Conservation (phyloP, 2,888 invertebrate species). For the Drosophila cracens region DNA sequence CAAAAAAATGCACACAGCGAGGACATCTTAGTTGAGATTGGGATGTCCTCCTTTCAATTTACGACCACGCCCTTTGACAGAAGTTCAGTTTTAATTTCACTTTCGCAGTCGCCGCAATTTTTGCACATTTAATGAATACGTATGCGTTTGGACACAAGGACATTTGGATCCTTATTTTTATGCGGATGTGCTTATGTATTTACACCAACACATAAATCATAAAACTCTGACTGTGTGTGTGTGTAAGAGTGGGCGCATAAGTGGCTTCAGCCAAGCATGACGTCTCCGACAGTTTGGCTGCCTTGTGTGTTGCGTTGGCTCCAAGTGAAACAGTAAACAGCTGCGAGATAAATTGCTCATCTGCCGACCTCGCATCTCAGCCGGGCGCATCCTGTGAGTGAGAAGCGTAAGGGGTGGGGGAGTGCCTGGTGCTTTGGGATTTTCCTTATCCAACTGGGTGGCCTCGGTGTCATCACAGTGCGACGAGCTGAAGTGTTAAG, state of each 20-base stretch:
- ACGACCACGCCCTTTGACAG: constrained; percentile 57
- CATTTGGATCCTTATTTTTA: constrained; percentile 46
- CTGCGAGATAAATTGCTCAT: constrained; percentile 81
- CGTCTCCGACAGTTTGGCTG: constrained; percentile 21
- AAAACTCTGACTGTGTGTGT: constrained; percentile 10
- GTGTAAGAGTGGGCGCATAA: constrained; percentile 62
- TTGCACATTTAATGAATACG: constrained; percentile 71
- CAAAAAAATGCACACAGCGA: constrained; percentile 67
- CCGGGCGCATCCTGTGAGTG: constrained; percentile 3
- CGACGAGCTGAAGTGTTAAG: constrained; percentile 77
- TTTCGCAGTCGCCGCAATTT: constrained; percentile 47
- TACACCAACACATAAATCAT: constrained; percentile 73
- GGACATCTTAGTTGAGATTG: constrained; percentile 16
- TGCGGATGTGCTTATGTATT: constrained; percentile 75
- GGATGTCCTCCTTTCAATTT: constrained; percentile 63
- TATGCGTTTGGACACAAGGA: constrained; percentile 60
- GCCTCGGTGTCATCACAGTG: constrained; percentile 59
- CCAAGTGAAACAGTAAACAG: constrained; percentile 78
- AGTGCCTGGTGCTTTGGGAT: constrained; percentile 11
- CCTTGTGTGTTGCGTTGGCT: constrained; percentile 8
- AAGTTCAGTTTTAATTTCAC: constrained; percentile 76
- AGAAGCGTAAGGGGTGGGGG: background rate
- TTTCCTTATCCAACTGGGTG: constrained; percentile 49
- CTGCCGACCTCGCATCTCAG: constrained; percentile 68
- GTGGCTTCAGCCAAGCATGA: constrained; percentile 76